Conservation (phyloP, 2,797 vertebrate genomes). For the Bovichtus diacanthus region DNA sequence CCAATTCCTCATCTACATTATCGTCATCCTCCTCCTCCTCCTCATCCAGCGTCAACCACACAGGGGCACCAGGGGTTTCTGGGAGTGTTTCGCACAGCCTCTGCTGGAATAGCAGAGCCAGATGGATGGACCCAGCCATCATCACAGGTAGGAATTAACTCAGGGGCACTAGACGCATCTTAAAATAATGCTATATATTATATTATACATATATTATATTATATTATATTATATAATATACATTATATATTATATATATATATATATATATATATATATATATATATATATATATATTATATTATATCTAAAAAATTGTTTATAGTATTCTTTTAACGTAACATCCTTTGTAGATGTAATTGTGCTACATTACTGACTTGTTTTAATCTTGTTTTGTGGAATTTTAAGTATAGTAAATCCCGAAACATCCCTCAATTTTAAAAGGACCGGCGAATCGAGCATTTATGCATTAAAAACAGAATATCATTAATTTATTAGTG, state of each 20-base stretch:
- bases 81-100: constrained; percentile 81
- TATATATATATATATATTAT: no score
- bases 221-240: no score
- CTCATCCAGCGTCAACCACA: constrained; percentile 86
- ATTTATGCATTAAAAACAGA: not conserved
- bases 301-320: no score
- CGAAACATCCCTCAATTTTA: no score
- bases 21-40: constrained; percentile 74
- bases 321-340: not conserved
- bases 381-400: no score
- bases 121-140: constrained; percentile 97
- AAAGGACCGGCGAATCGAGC: no score
- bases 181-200: no score
- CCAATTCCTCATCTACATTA: constrained; percentile 90
- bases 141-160: constrained; percentile 89
- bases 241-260: no score
- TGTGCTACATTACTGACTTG: not conserved
- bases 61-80: constrained; percentile 85
- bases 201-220: no score
- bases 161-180: no score
- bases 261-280: no score
- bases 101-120: constrained; percentile 92
- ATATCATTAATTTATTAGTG: not conserved
- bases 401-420: no score
- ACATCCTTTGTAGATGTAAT: not conserved